These are phyloP conservation scores for Tetranychus piercei DNA, from an alignment of 2,888 invertebrate species.

Conservation along the genomic window DNA sequence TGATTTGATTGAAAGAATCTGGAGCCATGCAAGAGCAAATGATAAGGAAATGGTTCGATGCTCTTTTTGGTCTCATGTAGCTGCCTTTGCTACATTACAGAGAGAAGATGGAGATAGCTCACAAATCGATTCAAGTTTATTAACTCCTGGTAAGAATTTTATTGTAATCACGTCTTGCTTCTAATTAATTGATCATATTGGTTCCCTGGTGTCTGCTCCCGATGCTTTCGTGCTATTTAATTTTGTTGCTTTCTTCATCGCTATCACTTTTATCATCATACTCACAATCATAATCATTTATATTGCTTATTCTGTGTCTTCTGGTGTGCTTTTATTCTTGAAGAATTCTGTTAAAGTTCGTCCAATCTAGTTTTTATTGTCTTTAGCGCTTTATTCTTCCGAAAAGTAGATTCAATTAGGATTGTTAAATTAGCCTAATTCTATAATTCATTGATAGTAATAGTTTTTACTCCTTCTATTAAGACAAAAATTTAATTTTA, in stretches of 20 bases:
- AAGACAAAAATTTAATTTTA: no score
- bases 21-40: slow-evolving; percentile 74
- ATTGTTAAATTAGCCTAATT: no score
- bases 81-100: slow-evolving; percentile 59
- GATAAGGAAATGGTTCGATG: slow-evolving; percentile 17
- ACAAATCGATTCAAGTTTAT: slow-evolving; percentile 42
- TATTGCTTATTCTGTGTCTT: no score
- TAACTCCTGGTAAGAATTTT: slow-evolving; percentile 42
- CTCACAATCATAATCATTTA: not conserved
- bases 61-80: slow-evolving; percentile 72
- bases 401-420: no score
- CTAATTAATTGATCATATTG: not conserved
- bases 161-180: not conserved
- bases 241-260: not conserved
- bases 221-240: not conserved
- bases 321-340: no score
- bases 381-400: no score
- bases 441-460: no score
- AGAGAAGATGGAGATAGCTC: slow-evolving; percentile 5
- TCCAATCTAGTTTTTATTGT: no score
- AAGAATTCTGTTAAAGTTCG: no score
- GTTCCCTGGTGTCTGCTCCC: not conserved
- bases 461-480: no score
- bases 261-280: not conserved
- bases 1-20: slow-evolving; percentile 85